phyloP scores from a whole-genome alignment of 2,888 invertebrate species.

The Hypomecis punctinalis region DNA sequence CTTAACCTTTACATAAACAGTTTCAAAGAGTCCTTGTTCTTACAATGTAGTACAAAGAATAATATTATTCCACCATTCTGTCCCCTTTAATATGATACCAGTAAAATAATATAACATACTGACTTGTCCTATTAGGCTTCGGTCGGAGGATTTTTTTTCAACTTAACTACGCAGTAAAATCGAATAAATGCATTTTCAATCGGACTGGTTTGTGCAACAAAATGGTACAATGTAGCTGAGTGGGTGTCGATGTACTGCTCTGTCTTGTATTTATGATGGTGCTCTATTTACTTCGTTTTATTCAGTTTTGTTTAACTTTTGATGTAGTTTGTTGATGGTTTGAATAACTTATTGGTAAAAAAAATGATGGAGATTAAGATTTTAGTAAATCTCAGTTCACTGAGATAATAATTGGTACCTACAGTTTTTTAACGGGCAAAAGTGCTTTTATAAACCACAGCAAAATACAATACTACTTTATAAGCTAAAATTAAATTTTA shows the following conservation, averaged over 20 bases:
- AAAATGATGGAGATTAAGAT: no score
- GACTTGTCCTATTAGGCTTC: constrained; percentile 47
- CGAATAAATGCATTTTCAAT: constrained; percentile 62
- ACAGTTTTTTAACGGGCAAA: no score
- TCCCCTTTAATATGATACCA: constrained; percentile 41
- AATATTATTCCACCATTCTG: constrained; percentile 43
- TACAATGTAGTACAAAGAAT: constrained; percentile 49
- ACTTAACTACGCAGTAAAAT: constrained; percentile 64
- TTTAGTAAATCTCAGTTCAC: no score
- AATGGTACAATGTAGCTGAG: constrained; percentile 47
- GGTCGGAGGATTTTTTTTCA: constrained; percentile 51
- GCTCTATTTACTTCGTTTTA: constrained; percentile 15
- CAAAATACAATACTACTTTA: no score
- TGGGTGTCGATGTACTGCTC: constrained; percentile 44
- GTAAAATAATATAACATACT: constrained; percentile 44
- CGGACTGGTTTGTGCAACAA: constrained; percentile 58
- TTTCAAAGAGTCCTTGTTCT: constrained; percentile 19
- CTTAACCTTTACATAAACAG: constrained; percentile 19
- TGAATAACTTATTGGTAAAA: no score
- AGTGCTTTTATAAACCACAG: no score
- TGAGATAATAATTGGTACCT: no score
- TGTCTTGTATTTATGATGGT: constrained; percentile 33
- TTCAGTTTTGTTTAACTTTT: not conserved
- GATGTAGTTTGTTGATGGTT: no score
- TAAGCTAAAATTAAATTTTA: no score